Conservation (phyloP, 2,113 vertebrate genomes). For the Eclectus roratus region DNA sequence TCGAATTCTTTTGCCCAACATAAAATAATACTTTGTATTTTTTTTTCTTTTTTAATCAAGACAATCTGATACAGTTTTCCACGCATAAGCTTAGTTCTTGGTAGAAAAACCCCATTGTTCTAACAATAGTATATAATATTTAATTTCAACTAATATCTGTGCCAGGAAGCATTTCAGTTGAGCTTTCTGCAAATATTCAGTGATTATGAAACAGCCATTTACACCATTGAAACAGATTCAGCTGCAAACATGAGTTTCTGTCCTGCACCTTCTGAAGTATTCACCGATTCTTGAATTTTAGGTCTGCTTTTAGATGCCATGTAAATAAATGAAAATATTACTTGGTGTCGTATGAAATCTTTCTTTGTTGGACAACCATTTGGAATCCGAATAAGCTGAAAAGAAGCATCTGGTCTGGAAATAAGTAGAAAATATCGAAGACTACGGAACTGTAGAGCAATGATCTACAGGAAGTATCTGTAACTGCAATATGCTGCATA, state of each 20-base stretch:
- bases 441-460: not conserved
- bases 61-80: not conserved
- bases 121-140: not conserved
- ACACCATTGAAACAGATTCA: not conserved
- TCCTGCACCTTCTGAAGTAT: not conserved
- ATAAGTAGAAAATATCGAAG: not conserved
- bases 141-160: not conserved
- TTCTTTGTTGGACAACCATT: not conserved
- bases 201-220: constrained; percentile 6
- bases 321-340: not conserved
- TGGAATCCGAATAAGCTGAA: constrained; percentile 4
- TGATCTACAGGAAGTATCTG: constrained; percentile 8
- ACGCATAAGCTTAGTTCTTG: not conserved
- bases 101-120: not conserved
- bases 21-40: not conserved
- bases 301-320: not conserved
- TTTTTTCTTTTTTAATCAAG: not conserved
- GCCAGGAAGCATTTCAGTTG: not conserved
- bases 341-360: not conserved
- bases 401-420: not conserved
- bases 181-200: constrained; percentile 20
- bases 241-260: not conserved
- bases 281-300: not conserved
- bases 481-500: not conserved
- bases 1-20: not conserved